Evolutionary conservation across 1,140 invertebrate species (phyloP), one percentile per base, ranked within the genome.

Genomic region (Oryzaephilus surinamensis): DNA sequence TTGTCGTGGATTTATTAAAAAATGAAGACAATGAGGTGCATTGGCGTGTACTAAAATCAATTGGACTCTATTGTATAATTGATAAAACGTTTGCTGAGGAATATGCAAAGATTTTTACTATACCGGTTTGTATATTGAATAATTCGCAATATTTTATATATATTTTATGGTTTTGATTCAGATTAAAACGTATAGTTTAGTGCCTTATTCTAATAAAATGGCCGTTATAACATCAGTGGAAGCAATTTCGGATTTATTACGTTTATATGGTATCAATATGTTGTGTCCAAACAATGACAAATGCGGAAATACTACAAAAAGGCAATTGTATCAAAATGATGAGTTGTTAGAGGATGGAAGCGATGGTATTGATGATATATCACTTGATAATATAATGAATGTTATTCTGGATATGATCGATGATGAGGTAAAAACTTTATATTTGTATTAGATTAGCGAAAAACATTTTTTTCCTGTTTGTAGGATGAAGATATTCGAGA

Each of bases 371-470:
- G 26, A 43, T 15, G 21, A 24, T 12, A 30, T 50, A 10, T 43
- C 38, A 6, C 10, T 42, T 7, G 39, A 49, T 5, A 31, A 33
- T 31, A 35, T 55, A 32, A 40, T 55, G 18, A 46, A 48, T 10
- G 44, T 52, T 26, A 38, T 49, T n/a, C 32, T 55, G 20, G 46
- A 52, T 32, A 49, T 55, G 44, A 31, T 55, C 17, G 51, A 55
- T 32, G 50, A 53, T 38, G 48, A 55, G 39, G 52, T 52, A 15
- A 30, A 21, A n/a, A n/a, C n/a, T n/a, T 43, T 20, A 38, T 38
- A 11, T 38, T 13, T 17, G n/a, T 32, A 5, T 11, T 34, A n/a
- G 11, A 34, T 28, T 41, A 37, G 35, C 38, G 11, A 26, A 12
- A 32, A 33, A 18, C 12, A 23, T 29, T 26, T 21, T 23, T 38